Percentiles rank a stretch among this genome's conserved stretches.
Conservation (phyloP, 2,888 invertebrate species). For the Pherbina coryleti region DNA sequence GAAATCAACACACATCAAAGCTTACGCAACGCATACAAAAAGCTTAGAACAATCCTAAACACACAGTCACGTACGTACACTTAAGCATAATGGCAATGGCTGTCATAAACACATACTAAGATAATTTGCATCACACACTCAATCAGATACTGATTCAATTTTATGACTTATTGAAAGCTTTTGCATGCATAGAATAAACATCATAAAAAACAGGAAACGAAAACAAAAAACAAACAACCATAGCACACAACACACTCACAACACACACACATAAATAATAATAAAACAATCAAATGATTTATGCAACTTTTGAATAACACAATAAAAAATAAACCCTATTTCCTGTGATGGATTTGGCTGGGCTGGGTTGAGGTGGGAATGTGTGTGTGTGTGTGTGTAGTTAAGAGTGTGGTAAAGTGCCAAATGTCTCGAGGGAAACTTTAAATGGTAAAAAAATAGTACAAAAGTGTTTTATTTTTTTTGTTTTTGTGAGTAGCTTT, state of each 20-base stretch:
- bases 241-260: neutral
- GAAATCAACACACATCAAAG: neutral
- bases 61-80: neutral
- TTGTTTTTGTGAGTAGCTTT: too few species aligned
- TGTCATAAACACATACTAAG: neutral
- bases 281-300: neutral
- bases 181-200: neutral
- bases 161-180: constrained; percentile 10
- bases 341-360: too few species aligned
- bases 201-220: neutral
- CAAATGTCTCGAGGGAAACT: too few species aligned
- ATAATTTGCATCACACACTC: constrained; percentile 3
- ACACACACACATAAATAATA: neutral
- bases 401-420: too few species aligned
- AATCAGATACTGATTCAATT: constrained; percentile 5
- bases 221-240: neutral
- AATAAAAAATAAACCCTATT: too few species aligned
- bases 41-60: neutral
- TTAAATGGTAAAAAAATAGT: too few species aligned
- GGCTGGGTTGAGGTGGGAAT: too few species aligned
- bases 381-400: too few species aligned
- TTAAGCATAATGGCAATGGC: neutral
- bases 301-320: neutral
- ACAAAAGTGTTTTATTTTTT: too few species aligned
- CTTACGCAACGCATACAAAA: neutral